Evolutionary conservation across 2,113 vertebrate species (phyloP).

Genomic region (Planiliza haematocheilus): DNA sequence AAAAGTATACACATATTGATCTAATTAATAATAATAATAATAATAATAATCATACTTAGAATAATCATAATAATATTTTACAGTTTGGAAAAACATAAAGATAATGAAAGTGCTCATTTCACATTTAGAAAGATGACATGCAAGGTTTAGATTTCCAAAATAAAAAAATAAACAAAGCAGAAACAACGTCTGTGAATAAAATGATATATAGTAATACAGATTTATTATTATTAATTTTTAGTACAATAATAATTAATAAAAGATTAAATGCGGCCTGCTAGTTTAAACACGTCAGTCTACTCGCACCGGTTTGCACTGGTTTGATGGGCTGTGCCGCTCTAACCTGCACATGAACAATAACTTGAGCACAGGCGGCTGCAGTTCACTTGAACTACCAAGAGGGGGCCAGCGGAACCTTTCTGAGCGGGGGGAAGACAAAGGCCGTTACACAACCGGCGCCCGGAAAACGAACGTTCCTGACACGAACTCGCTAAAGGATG

Average conservation of each 20-base stretch:
- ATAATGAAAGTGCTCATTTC: too few species aligned
- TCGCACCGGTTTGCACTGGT: neutral
- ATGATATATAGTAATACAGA: too few species aligned
- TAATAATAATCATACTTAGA: neutral
- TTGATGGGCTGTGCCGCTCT: neutral
- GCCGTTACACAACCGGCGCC: conserved; percentile 41
- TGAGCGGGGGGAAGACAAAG: conserved; percentile 54
- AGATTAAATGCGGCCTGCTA: neutral
- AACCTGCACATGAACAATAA: conserved; percentile 46
- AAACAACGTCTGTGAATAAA: too few species aligned
- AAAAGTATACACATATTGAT: too few species aligned
- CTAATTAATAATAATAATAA: neutral
- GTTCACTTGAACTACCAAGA: conserved; percentile 27
- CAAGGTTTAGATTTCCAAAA: neutral
- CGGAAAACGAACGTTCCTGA: conserved; percentile 70
- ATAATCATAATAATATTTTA: too few species aligned
- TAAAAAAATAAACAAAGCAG: neutral
- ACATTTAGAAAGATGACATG: neutral
- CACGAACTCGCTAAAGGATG: conserved; percentile 48
- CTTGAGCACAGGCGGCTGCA: conserved; percentile 20
- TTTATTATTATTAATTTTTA: too few species aligned
- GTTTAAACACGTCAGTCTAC: neutral
- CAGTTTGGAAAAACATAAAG: too few species aligned
- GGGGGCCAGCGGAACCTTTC: conserved; percentile 44
- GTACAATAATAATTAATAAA: neutral